Percentiles rank a stretch among this genome's conserved stretches.
Evolutionary conservation across 2,888 invertebrate species (phyloP).

Genomic region (Agrilus cyanescens): DNA sequence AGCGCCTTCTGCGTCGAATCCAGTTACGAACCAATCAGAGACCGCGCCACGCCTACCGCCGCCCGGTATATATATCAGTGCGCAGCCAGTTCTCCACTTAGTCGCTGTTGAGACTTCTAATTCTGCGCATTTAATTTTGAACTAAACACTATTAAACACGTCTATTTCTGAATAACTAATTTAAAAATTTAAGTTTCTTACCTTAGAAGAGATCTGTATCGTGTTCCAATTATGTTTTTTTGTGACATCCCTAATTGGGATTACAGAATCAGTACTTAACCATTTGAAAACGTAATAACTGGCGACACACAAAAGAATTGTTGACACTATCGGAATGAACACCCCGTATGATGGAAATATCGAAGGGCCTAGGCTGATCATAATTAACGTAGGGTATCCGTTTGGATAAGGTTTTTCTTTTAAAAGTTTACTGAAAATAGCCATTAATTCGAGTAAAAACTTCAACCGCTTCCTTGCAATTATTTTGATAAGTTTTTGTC

Average conservation of each 20-base stretch:
- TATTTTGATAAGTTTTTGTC: too few relatives aligned
- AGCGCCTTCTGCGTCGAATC: not conserved
- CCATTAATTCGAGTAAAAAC: conserved; percentile 6
- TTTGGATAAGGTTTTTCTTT: conserved; percentile 8
- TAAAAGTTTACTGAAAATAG: conserved; percentile 23
- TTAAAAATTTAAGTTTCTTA: too few relatives aligned
- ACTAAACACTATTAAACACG: too few relatives aligned
- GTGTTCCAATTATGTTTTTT: conserved; percentile 44
- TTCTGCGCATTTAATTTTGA: too few relatives aligned
- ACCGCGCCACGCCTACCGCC: too few relatives aligned
- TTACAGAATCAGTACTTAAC: conserved; percentile 35
- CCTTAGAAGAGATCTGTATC: conserved; percentile 36
- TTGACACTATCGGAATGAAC: conserved; percentile 35
- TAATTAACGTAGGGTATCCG: conserved; percentile 16
- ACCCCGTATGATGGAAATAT: conserved; percentile 28
- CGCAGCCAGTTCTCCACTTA: too few relatives aligned
- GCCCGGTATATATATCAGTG: too few relatives aligned
- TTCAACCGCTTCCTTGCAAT: too few relatives aligned
- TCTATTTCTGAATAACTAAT: too few relatives aligned
- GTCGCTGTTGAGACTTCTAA: too few relatives aligned
- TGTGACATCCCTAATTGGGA: conserved; percentile 38
- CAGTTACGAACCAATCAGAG: not conserved
- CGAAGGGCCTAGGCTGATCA: conserved; percentile 24
- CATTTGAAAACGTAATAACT: conserved; percentile 35
- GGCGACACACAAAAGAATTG: conserved; percentile 37